Percentiles rank a stretch among this genome's conserved stretches.
Evolutionary conservation across 2,888 invertebrate species (phyloP).

Genomic region (Amitus sp.): DNA sequence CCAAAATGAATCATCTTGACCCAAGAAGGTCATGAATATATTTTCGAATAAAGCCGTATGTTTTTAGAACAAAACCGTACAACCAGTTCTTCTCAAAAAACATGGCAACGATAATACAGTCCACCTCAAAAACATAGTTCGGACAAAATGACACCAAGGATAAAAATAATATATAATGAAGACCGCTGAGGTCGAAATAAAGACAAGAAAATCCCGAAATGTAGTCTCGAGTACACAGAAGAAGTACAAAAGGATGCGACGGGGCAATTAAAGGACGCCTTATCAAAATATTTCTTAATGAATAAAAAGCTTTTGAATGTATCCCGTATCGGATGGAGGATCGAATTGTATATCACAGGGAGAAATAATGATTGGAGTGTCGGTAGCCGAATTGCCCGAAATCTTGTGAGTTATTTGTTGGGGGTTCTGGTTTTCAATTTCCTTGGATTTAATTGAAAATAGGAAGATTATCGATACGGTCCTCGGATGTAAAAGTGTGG

Average conservation of each 20-base stretch:
- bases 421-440: slow-evolving; percentile 31
- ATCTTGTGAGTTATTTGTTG: slow-evolving; percentile 21
- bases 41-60: too few species aligned
- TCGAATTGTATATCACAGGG: slow-evolving; percentile 8
- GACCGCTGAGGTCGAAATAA: too few species aligned
- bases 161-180: too few species aligned
- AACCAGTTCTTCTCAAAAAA: too few species aligned
- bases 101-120: too few species aligned
- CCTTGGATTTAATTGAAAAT: slow-evolving; percentile 30
- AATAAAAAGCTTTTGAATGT: slow-evolving; percentile 4
- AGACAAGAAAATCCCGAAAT: too few species aligned
- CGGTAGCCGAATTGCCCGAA: slow-evolving; percentile 1
- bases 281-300: slow-evolving; percentile 1
- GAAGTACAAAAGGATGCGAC: background rate
- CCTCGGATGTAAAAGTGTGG: slow-evolving; percentile 36
- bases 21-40: too few species aligned
- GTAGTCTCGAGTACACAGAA: too few species aligned
- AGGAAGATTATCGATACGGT: slow-evolving; percentile 35
- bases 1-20: too few species aligned
- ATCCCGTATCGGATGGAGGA: background rate
- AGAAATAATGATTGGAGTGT: background rate
- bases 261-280: slow-evolving; percentile 1
- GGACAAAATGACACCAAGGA: too few species aligned
- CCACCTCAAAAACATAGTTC: too few species aligned
- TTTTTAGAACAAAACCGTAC: too few species aligned